These are phyloP conservation scores for Petrocephalus sullivani DNA, from an alignment of 2,797 vertebrate species.

Conservation along the genomic window DNA sequence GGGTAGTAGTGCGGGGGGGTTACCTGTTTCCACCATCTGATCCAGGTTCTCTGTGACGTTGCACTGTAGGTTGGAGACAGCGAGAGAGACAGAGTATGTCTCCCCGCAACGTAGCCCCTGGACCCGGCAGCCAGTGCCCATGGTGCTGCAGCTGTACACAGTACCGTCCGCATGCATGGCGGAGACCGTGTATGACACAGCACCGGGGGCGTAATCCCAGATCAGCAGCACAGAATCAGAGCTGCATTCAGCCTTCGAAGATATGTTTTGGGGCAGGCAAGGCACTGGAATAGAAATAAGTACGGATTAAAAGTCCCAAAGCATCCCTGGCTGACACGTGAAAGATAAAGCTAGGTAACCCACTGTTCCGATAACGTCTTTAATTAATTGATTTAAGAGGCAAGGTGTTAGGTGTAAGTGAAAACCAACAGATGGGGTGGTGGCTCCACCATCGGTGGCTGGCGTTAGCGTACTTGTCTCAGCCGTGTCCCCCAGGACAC, in stretches of 20 bases:
- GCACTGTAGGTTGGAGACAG: slow-evolving; percentile 53
- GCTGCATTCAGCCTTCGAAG: slow-evolving; percentile 45
- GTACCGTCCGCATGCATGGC: slow-evolving; percentile 43
- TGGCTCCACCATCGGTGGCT: neutral
- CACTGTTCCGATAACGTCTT: neutral
- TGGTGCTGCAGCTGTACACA: slow-evolving; percentile 37
- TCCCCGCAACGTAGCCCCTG: slow-evolving; percentile 56
- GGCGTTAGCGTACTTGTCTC: neutral
- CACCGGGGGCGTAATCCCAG: slow-evolving; percentile 47
- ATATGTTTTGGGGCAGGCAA: slow-evolving; percentile 53
- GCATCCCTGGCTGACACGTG: neutral
- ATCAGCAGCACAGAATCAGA: slow-evolving; percentile 46
- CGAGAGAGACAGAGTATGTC: slow-evolving; percentile 50
- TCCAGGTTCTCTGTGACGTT: slow-evolving; percentile 49
- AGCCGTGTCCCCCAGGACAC: slow-evolving; percentile 42
- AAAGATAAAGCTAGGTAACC: neutral
- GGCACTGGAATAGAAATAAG: slow-evolving; percentile 51
- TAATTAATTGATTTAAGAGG: neutral
- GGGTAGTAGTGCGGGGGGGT: neutral
- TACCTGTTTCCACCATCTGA: slow-evolving; percentile 53
- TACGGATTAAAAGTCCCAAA: neutral
- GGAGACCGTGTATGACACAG: slow-evolving; percentile 48
- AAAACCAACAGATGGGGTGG: neutral
- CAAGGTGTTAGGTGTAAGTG: neutral
- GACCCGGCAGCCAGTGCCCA: slow-evolving; percentile 45